These are phyloP conservation scores for Xerus rutilus DNA, from an alignment of 2,797 vertebrate species.

Conservation along the genomic window DNA sequence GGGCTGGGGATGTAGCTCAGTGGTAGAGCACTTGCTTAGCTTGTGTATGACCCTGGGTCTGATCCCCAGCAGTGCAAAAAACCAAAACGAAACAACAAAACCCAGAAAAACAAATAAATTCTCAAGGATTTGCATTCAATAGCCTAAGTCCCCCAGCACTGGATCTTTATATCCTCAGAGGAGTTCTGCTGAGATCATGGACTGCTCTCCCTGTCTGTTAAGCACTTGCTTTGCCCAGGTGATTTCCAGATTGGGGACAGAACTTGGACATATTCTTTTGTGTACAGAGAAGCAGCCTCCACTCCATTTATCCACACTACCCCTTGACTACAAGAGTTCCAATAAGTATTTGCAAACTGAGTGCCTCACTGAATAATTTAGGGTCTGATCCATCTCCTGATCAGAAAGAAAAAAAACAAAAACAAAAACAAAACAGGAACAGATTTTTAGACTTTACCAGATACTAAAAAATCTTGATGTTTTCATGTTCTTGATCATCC, in stretches of 20 bases:
- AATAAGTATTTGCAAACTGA: slow-evolving; percentile 2
- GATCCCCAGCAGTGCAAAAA: not conserved
- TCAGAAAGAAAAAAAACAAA: not conserved
- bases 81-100: too few relatives aligned
- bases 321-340: not conserved
- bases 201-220: not conserved
- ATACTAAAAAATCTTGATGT: not conserved
- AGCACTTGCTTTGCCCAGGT: not conserved
- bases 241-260: not conserved
- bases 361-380: not conserved
- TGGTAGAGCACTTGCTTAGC: not conserved
- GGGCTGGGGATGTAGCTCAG: not conserved
- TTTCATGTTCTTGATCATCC: not conserved
- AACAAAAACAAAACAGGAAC: not conserved
- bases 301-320: not conserved
- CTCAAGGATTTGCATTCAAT: not conserved
- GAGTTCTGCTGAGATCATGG: not conserved
- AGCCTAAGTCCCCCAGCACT: not conserved
- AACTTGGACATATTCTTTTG: not conserved
- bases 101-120: not conserved
- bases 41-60: too few relatives aligned
- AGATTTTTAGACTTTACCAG: slow-evolving; percentile 9
- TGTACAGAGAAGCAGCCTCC: not conserved
- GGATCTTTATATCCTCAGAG: not conserved
- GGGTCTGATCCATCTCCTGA: not conserved